These are phyloP conservation scores for Trichonephila clavipes DNA, from an alignment of 1,140 invertebrate genomes.

Conservation along the genomic window DNA sequence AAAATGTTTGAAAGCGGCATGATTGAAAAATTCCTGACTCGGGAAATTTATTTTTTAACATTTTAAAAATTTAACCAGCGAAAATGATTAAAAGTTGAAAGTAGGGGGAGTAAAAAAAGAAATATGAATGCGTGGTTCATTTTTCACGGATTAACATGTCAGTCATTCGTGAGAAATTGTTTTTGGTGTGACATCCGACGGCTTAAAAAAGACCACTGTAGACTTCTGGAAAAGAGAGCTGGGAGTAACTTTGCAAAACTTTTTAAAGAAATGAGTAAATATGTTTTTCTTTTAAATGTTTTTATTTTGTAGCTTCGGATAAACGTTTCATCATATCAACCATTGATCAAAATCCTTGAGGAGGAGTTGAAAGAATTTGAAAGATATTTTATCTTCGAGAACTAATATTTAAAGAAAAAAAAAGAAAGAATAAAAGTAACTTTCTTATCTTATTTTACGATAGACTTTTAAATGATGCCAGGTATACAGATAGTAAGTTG, in stretches of 20 bases:
- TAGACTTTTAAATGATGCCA: too few relatives aligned
- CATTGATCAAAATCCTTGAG: constrained; percentile 5
- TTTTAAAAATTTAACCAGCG: neutral
- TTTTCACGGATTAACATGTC: constrained; percentile 5
- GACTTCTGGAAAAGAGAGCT: neutral
- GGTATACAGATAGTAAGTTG: too few relatives aligned
- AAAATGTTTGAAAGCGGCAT: too few relatives aligned
- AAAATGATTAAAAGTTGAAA: neutral
- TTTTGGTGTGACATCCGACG: neutral
- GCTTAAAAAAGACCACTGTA: neutral
- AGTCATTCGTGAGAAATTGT: constrained; percentile 7
- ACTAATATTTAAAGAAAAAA: neutral
- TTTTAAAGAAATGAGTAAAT: neutral
- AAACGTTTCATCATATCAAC: neutral
- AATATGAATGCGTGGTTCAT: neutral
- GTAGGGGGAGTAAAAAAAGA: neutral
- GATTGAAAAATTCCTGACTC: too few relatives aligned
- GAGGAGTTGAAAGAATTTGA: neutral
- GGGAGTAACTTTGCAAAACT: neutral
- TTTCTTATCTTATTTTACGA: too few relatives aligned
- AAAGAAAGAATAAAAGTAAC: too few relatives aligned
- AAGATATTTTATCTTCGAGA: neutral
- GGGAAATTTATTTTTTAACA: neutral
- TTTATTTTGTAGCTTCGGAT: neutral
- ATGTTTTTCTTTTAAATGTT: neutral